These are phyloP conservation scores for Tamandua tetradactyla DNA, from an alignment of 2,797 vertebrate genomes.

Conservation along the genomic window DNA sequence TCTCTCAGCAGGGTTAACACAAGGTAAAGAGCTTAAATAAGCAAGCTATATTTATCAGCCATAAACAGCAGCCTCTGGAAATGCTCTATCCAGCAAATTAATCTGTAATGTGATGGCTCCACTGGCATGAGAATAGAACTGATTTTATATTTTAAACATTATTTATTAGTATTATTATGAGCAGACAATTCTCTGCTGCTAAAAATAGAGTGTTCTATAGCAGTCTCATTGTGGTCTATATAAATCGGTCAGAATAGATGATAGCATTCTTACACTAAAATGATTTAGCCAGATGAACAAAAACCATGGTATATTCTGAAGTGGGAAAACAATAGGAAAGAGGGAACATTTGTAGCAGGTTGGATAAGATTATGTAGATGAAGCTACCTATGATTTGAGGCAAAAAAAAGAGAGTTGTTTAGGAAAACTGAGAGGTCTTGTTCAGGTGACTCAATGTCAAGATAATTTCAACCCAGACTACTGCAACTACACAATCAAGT, in stretches of 20 bases:
- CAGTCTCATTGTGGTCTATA: neutral
- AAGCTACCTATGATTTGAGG: neutral
- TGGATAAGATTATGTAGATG: neutral
- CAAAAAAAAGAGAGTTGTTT: neutral
- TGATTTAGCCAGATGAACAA: neutral
- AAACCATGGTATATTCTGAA: slow-evolving; percentile 13
- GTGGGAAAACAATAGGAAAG: slow-evolving; percentile 10
- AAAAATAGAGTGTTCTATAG: neutral
- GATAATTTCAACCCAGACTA: neutral
- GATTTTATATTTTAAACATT: slow-evolving; percentile 58
- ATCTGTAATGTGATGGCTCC: slow-evolving; percentile 48
- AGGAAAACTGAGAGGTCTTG: neutral
- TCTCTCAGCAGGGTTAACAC: slow-evolving; percentile 69
- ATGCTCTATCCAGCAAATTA: slow-evolving; percentile 57
- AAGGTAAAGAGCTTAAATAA: slow-evolving; percentile 78
- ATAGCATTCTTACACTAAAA: neutral
- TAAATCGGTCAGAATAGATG: slow-evolving; percentile 33
- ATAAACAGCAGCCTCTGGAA: slow-evolving; percentile 66
- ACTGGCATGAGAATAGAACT: slow-evolving; percentile 24
- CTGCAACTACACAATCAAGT: neutral
- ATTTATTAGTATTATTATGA: slow-evolving; percentile 54
- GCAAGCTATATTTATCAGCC: slow-evolving; percentile 70
- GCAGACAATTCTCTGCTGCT: neutral
- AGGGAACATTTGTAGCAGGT: neutral
- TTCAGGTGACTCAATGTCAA: neutral